Conservation (phyloP, 2,888 invertebrate genomes). For the Augochlorella aurata region DNA sequence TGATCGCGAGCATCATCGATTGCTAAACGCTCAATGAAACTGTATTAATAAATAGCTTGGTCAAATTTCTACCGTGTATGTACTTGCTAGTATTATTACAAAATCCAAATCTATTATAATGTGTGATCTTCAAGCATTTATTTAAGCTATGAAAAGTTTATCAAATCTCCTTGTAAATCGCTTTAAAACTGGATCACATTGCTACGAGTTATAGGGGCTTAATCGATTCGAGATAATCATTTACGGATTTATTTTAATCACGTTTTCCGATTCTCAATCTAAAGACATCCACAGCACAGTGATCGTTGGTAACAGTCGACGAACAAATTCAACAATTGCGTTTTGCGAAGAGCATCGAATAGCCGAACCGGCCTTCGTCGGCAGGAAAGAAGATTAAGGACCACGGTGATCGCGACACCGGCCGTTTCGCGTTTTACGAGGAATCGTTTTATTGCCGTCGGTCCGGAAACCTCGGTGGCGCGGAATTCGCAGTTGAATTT, state of each 20-base stretch:
- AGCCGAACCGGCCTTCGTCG: neutral
- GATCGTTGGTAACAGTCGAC: constrained; percentile 20
- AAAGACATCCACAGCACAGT: constrained; percentile 36
- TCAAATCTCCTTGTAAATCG: no score
- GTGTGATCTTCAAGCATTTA: no score
- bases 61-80: no score
- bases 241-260: constrained; percentile 6
- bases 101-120: no score
- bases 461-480: neutral
- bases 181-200: no score
- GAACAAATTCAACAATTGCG: constrained; percentile 31
- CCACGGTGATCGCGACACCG: neutral
- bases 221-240: no score
- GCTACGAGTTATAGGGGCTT: no score
- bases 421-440: neutral
- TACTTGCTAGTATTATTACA: no score
- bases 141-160: no score
- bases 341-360: neutral
- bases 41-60: no score
- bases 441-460: neutral
- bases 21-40: no score
- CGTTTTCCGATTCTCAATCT: constrained; percentile 10
- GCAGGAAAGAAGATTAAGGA: neutral
- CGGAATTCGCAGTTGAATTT: constrained; percentile 17
- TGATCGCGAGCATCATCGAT: neutral